These are phyloP conservation scores for Platichthys stellatus DNA, from an alignment of 2,113 vertebrate species.

Conservation along the genomic window DNA sequence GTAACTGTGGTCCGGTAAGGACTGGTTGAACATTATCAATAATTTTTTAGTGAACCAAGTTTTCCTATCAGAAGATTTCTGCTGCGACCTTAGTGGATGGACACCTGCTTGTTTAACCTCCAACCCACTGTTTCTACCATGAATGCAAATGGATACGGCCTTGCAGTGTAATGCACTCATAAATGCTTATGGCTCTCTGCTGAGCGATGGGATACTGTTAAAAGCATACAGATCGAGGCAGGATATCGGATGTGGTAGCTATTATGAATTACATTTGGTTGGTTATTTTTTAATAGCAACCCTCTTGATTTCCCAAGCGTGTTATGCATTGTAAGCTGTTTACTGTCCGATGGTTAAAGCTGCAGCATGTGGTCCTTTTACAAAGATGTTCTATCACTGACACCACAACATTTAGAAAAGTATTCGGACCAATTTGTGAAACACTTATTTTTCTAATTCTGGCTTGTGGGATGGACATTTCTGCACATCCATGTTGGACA, in stretches of 20 bases:
- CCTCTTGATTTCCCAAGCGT: constrained; percentile 54
- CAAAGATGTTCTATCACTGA: background rate
- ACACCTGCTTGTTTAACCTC: constrained; percentile 1
- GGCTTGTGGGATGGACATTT: background rate
- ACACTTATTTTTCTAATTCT: background rate
- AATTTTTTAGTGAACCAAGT: background rate
- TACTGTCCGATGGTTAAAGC: constrained; percentile 7
- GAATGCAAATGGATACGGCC: constrained; percentile 10
- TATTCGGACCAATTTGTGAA: background rate
- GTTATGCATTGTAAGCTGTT: constrained; percentile 25
- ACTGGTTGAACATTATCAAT: background rate
- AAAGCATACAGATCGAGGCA: constrained; percentile 27
- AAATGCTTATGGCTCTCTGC: constrained; percentile 38
- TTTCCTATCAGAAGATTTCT: background rate
- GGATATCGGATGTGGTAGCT: constrained; percentile 22
- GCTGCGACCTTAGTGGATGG: background rate
- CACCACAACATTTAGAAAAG: background rate
- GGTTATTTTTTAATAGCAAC: constrained; percentile 41
- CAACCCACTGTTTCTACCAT: constrained; percentile 5
- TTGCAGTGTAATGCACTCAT: constrained; percentile 30
- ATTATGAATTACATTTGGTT: constrained; percentile 48
- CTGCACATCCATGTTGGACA: background rate
- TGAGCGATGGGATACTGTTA: constrained; percentile 45
- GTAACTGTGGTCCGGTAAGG: background rate
- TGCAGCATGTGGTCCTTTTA: background rate